Conservation (phyloP, 2,797 vertebrate species). For the Xenops minutus region DNA sequence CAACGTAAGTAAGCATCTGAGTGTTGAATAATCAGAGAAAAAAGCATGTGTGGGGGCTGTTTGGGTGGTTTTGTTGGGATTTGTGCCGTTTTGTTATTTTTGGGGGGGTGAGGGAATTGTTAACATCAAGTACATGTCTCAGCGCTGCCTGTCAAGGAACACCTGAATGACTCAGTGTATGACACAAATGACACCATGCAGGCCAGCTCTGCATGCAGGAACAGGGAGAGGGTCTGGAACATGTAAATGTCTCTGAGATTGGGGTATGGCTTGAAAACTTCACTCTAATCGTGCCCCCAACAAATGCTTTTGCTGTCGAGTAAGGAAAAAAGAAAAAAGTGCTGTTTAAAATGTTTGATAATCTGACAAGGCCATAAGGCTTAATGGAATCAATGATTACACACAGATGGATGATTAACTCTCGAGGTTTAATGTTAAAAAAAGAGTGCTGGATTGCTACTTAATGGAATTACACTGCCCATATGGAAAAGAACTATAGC, state of each 20-base stretch:
- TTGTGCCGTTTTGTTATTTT: not conserved
- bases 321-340: constrained; percentile 62
- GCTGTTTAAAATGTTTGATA: constrained; percentile 81
- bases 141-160: not conserved
- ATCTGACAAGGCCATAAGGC: constrained; percentile 86
- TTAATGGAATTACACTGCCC: constrained; percentile 83
- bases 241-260: not conserved
- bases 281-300: constrained; percentile 66
- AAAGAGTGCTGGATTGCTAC: constrained; percentile 81
- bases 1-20: not conserved
- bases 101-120: accelerated
- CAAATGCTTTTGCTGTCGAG: constrained; percentile 75
- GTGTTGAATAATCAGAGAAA: not conserved
- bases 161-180: not conserved
- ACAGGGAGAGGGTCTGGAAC: not conserved
- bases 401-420: constrained; percentile 87
- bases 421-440: constrained; percentile 79
- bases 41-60: not conserved
- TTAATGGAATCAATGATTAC: constrained; percentile 84
- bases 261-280: constrained; percentile 59
- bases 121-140: not conserved
- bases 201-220: not conserved
- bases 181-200: not conserved
- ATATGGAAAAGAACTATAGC: constrained; percentile 84
- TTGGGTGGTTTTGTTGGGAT: not conserved